Evolutionary conservation across 2,113 vertebrate species (phyloP).

Genomic region (Struthio camelus): DNA sequence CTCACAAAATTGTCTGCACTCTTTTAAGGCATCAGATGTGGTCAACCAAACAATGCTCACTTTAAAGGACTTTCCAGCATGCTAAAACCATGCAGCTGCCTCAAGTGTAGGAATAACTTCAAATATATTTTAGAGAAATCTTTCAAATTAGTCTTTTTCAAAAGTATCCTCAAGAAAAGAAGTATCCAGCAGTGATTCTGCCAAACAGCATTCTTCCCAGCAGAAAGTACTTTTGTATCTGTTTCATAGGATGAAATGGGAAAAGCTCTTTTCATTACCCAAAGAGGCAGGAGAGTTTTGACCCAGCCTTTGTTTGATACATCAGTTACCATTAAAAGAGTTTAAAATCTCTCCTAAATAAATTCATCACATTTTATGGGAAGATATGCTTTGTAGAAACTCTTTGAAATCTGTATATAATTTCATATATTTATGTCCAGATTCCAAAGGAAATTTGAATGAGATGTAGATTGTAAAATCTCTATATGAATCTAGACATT

Average conservation of each 20-base stretch:
- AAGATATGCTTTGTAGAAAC: not conserved
- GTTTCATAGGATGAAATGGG: not conserved
- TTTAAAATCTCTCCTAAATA: not conserved
- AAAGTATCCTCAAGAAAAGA: not conserved
- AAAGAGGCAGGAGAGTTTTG: not conserved
- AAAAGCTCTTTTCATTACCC: not conserved
- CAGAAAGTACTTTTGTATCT: not conserved
- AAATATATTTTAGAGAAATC: not conserved
- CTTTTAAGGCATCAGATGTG: not conserved
- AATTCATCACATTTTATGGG: not conserved
- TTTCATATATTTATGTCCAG: not conserved
- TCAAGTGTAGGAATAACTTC: not conserved
- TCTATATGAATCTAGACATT: not conserved
- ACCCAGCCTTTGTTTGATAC: not conserved
- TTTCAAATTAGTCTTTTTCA: not conserved
- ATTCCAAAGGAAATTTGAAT: not conserved
- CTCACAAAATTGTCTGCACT: not conserved
- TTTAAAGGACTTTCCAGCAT: not conserved
- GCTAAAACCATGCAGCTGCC: not conserved
- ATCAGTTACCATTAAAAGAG: not conserved
- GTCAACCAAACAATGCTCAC: not conserved
- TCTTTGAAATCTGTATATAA: not conserved
- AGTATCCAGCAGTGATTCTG: not conserved
- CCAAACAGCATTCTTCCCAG: not conserved
- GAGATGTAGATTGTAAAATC: not conserved